Conservation (phyloP, 2,888 invertebrate genomes). For the Drosophila meridionalis region DNA sequence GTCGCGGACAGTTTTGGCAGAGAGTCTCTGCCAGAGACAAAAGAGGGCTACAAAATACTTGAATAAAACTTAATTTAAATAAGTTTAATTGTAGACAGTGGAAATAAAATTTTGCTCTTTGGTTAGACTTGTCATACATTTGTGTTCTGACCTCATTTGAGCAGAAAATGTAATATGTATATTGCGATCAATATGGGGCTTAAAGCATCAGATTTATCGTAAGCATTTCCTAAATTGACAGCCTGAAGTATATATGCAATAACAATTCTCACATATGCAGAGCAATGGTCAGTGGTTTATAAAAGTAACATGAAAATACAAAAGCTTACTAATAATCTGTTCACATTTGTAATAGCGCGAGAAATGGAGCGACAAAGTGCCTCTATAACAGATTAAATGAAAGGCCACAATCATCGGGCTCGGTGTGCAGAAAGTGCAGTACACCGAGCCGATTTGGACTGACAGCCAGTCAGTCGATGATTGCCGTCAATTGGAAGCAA, state of each 20-base stretch:
- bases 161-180: background rate
- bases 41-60: background rate
- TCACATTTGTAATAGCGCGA: constrained; percentile 13
- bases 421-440: constrained; percentile 22
- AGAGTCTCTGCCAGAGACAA: background rate
- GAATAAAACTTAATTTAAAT: constrained; percentile 50
- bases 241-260: background rate
- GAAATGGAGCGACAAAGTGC: constrained; percentile 26
- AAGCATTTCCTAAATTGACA: background rate
- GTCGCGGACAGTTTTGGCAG: background rate
- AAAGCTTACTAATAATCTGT: constrained; percentile 13
- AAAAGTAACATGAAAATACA: background rate
- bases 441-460: constrained; percentile 35
- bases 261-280: background rate
- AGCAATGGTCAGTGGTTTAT: background rate
- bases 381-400: constrained; percentile 21
- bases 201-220: background rate
- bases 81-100: constrained; percentile 60
- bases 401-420: constrained; percentile 18
- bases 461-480: constrained; percentile 59
- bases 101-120: constrained; percentile 53
- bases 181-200: background rate
- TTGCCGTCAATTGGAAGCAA: constrained; percentile 71
- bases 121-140: background rate
- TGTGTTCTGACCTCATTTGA: background rate